Conservation (phyloP, 2,888 invertebrate species). For the Thecophora atra region DNA sequence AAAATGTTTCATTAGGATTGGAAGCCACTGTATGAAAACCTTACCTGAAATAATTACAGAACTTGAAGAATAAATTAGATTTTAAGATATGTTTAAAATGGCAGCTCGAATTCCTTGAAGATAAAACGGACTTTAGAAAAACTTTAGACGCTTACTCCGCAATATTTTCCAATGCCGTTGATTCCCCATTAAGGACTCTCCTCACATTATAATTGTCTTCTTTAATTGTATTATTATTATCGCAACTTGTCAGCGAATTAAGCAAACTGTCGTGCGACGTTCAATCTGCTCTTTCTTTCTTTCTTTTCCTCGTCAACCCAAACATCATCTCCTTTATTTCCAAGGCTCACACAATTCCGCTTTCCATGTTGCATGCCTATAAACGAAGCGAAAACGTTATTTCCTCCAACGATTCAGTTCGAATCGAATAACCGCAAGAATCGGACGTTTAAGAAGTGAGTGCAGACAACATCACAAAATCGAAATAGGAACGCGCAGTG, state of each 20-base stretch:
- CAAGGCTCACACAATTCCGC: not conserved
- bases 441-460: constrained; percentile 11
- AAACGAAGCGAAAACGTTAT: constrained; percentile 9
- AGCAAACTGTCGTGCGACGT: constrained; percentile 26
- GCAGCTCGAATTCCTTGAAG: too few species aligned
- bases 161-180: too few species aligned
- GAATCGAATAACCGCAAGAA: not conserved
- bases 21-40: too few species aligned
- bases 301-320: not conserved
- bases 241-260: constrained; percentile 53
- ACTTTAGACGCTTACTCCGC: too few species aligned
- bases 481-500: not conserved
- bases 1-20: too few species aligned
- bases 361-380: constrained; percentile 22
- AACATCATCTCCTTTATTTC: not conserved
- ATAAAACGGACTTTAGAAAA: too few species aligned
- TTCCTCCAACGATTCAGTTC: constrained; percentile 11
- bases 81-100: too few species aligned
- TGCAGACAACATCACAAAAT: not conserved
- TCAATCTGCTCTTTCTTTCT: not conserved
- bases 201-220: not conserved
- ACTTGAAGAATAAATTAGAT: too few species aligned
- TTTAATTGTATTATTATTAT: constrained; percentile 6
- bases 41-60: too few species aligned
- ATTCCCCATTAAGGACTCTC: not conserved